These are phyloP conservation scores for Temnothorax curvispinosus DNA, from an alignment of 1,140 invertebrate genomes.

Conservation along the genomic window DNA sequence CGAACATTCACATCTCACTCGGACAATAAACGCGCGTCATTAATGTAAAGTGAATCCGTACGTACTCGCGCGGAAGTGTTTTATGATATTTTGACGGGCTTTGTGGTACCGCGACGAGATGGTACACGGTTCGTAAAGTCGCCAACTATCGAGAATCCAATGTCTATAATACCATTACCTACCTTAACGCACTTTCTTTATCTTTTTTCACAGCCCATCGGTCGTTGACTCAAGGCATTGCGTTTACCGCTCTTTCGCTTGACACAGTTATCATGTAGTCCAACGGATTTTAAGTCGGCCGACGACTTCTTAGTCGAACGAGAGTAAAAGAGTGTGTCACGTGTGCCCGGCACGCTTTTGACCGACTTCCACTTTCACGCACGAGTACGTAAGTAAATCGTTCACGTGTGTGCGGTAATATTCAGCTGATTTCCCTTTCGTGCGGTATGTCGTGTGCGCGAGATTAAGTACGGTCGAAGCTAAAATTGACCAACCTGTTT, in stretches of 20 bases:
- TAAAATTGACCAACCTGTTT: background rate
- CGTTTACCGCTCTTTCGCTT: background rate
- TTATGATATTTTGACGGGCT: background rate
- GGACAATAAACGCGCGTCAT: background rate
- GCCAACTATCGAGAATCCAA: background rate
- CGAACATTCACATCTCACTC: constrained; percentile 4
- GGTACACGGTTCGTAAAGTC: background rate
- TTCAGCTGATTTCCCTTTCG: constrained; percentile 27
- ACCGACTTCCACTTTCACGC: constrained; percentile 43
- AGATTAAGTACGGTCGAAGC: background rate
- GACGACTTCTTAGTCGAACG: background rate
- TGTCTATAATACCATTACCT: background rate
- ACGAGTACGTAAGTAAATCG: constrained; percentile 14
- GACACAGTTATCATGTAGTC: constrained; percentile 1
- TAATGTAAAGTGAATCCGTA: constrained; percentile 19
- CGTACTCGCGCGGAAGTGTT: background rate
- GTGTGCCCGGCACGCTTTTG: constrained; percentile 23
- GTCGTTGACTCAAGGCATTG: background rate
- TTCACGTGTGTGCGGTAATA: constrained; percentile 31
- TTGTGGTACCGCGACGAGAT: background rate
- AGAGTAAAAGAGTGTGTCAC: constrained; percentile 23
- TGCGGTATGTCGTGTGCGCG: too few relatives aligned
- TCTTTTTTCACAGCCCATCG: background rate
- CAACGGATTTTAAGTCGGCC: constrained; percentile 4
- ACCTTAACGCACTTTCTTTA: background rate